phyloP scores from a whole-genome alignment of 2,113 vertebrate species.

The Camarhynchus parvulus region DNA sequence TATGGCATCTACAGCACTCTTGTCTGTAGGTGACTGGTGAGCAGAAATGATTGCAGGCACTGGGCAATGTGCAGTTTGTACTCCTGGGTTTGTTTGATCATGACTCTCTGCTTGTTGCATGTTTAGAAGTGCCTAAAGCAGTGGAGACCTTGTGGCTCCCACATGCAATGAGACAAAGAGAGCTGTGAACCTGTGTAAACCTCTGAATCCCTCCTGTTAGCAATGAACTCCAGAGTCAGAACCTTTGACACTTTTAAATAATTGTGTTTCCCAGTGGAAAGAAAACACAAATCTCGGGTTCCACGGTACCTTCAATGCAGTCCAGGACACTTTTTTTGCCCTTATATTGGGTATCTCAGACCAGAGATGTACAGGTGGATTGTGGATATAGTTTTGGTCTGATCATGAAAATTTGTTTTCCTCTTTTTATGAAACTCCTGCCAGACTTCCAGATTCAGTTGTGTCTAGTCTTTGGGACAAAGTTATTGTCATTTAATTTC shows the following conservation, averaged over 20 bases:
- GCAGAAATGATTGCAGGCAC: neutral
- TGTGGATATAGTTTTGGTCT: neutral
- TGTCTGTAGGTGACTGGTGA: neutral
- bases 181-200: neutral
- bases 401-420: neutral
- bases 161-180: rapidly evolving
- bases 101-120: neutral
- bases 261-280: neutral
- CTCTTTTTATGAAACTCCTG: neutral
- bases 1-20: neutral
- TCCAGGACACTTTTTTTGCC: neutral
- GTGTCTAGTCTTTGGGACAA: neutral
- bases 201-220: neutral
- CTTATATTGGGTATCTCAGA: neutral
- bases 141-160: neutral
- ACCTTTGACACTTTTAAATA: neutral
- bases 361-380: neutral
- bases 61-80: neutral
- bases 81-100: neutral
- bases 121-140: neutral
- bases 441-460: neutral
- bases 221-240: neutral
- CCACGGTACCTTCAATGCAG: neutral
- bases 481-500: neutral
- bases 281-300: neutral